Base-by-base conservation (phyloP, 2,113 vertebrate species). In the Pelmatolapia mariae region DNA sequence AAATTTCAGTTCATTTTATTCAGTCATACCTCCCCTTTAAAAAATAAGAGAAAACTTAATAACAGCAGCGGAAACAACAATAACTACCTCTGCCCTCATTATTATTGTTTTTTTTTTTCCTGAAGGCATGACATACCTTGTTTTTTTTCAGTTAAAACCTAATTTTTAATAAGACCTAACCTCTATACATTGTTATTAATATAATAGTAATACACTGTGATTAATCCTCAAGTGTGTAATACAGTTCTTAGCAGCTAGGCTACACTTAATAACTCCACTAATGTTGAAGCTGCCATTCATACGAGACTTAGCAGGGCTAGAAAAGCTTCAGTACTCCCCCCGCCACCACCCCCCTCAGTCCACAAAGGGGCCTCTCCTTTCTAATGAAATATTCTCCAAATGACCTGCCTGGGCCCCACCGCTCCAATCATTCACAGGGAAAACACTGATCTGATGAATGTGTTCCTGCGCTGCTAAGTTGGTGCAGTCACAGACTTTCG, bases 341-440 rank as follows among this genome's bases (percentile, higher is more conserved):
- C 31, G 18, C 31, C 61, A 36, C 31, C 31, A n/a, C 18, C 43
- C 18, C 4, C 5, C 22, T 29, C 26, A 68, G 80, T 73, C 93
- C 93, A 91, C 93, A 92, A 85, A 91, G 91, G 92, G 93, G 95
- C 93, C 94, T 94, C 93, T 94, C 90, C 89, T 92, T 84, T 86
- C 93, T 94, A 95, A 95, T 95, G 95, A 95, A 95, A 95, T 95
- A 89, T 95, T 95, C 91, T 95, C 94, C 91, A 91, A 92, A 94
- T 95, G 94, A 96, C 94, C 93, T 94, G 90, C 54, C 84, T 5
- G 85, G 87, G 91, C 88, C 92, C 94, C 84, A 91, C 86, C 85
- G 91, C 93, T 95, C 89, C 89, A 93, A 90, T 92, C 94, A 85
- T 90, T 93, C 92, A 90, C 83, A 89, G 94, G 71, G 85, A 90